A percentile compares a stretch with the other conserved stretches of the same genome.
phyloP scores from a whole-genome alignment of 2,797 vertebrate species.

The Oreochromis mossambicus region DNA sequence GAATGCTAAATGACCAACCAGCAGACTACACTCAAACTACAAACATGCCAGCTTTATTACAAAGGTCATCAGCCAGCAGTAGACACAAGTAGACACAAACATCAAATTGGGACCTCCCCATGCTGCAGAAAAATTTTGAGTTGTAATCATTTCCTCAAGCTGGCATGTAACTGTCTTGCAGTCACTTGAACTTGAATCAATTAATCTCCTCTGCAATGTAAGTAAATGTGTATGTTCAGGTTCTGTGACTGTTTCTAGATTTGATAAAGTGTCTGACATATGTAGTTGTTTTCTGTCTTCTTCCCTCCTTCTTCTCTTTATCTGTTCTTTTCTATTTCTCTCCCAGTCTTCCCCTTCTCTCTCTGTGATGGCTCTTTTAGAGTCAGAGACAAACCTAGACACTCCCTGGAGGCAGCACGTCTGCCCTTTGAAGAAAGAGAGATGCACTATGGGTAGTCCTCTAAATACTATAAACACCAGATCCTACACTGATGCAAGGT shows the following conservation, averaged over 20 bases:
- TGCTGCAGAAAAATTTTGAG: constrained; percentile 7
- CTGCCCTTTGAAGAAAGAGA: constrained; percentile 34
- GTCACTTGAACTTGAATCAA: background rate
- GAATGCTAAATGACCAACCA: constrained; percentile 29
- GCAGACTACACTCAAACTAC: background rate
- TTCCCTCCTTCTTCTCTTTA: background rate
- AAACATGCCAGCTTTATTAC: background rate
- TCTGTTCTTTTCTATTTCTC: background rate
- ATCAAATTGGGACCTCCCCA: background rate
- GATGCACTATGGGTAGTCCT: constrained; percentile 17
- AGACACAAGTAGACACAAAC: background rate
- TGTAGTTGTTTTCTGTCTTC: background rate
- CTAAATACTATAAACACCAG: constrained; percentile 27
- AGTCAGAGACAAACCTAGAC: constrained; percentile 3
- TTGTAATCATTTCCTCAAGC: background rate
- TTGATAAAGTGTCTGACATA: background rate
- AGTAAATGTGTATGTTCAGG: background rate
- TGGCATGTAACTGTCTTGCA: background rate
- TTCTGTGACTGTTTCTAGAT: background rate
- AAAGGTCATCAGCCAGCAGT: background rate
- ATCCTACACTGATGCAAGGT: background rate
- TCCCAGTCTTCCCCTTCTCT: background rate
- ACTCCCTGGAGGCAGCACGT: constrained; percentile 21
- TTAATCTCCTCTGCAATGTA: background rate
- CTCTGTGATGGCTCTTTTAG: constrained; percentile 4